These are phyloP conservation scores for Chloropsis cyanopogon DNA, from an alignment of 2,113 vertebrate species.

Conservation along the genomic window DNA sequence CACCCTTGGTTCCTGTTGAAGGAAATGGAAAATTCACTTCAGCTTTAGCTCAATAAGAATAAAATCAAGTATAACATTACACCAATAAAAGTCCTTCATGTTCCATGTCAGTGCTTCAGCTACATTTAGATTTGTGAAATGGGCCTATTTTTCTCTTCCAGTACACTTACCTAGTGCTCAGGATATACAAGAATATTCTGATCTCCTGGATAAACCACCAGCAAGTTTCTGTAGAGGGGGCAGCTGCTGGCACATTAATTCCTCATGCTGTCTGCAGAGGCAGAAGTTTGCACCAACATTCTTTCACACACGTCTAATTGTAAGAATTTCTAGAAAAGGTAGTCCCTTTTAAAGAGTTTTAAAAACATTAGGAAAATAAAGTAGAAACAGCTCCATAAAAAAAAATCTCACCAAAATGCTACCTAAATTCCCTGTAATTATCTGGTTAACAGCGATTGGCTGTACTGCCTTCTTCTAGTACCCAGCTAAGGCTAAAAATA, in stretches of 20 bases:
- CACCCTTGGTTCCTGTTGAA: neutral
- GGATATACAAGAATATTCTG: slow-evolving; percentile 67
- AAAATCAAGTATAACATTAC: neutral
- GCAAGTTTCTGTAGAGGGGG: slow-evolving; percentile 74
- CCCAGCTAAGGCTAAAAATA: neutral
- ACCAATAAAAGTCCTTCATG: neutral
- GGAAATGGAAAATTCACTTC: neutral
- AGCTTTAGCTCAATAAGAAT: neutral
- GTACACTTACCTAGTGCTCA: slow-evolving; percentile 68
- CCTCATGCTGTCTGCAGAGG: slow-evolving; percentile 75
- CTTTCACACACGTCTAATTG: slow-evolving; percentile 76
- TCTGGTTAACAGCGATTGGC: neutral
- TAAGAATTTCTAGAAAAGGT: slow-evolving; percentile 66
- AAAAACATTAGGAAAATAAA: neutral
- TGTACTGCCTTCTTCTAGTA: neutral
- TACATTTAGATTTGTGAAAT: neutral
- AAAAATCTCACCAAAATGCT: neutral
- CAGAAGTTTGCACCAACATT: slow-evolving; percentile 78
- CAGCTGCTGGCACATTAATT: slow-evolving; percentile 75
- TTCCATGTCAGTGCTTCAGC: neutral
- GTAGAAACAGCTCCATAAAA: neutral
- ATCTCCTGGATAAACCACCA: slow-evolving; percentile 69
- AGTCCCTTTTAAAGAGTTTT: slow-evolving; percentile 56
- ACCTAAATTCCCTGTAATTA: slow-evolving; percentile 1
- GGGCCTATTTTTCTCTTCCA: neutral